These are phyloP conservation scores for Holocentrus rufus DNA, from an alignment of 2,797 vertebrate species.

Conservation along the genomic window DNA sequence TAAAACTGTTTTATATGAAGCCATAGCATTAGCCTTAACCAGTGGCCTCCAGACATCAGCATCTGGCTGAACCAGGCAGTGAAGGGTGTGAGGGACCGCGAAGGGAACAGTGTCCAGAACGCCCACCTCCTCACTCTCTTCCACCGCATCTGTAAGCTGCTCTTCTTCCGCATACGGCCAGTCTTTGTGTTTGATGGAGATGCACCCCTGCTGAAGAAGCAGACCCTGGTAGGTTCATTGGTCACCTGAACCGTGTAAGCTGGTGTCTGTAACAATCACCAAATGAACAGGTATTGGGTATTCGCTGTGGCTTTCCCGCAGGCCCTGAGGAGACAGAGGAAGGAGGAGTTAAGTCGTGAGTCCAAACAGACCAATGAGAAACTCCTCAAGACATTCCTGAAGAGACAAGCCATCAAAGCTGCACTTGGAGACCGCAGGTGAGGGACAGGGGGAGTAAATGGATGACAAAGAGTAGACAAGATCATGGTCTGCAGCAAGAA, in stretches of 20 bases:
- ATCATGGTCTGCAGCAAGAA: no score
- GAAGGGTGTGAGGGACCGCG: conserved; percentile 91
- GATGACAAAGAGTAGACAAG: not conserved
- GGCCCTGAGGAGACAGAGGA: conserved; percentile 91
- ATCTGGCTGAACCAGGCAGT: conserved; percentile 99
- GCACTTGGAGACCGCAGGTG: conserved; percentile 84
- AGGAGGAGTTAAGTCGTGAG: conserved; percentile 85
- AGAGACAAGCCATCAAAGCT: conserved; percentile 92
- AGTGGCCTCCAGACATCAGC: conserved; percentile 88
- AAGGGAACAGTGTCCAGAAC: conserved; percentile 88
- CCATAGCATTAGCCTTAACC: conserved; percentile 68
- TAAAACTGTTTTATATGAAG: not conserved
- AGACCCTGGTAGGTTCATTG: conserved; percentile 89
- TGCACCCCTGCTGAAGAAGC: conserved; percentile 93
- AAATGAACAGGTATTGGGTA: not conserved
- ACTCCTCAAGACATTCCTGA: conserved; percentile 91
- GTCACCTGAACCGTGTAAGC: not conserved
- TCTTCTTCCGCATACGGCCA: conserved; percentile 94
- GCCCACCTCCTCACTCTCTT: conserved; percentile 97
- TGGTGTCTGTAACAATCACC: not conserved
- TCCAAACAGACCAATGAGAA: conserved; percentile 93
- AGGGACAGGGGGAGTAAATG: not conserved
- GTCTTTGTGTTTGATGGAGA: conserved; percentile 98
- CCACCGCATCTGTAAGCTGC: conserved; percentile 93
- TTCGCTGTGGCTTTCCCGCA: conserved; percentile 57